Evolutionary conservation across 2,797 vertebrate genomes (phyloP).

Genomic region (Sphenodon punctatus): DNA sequence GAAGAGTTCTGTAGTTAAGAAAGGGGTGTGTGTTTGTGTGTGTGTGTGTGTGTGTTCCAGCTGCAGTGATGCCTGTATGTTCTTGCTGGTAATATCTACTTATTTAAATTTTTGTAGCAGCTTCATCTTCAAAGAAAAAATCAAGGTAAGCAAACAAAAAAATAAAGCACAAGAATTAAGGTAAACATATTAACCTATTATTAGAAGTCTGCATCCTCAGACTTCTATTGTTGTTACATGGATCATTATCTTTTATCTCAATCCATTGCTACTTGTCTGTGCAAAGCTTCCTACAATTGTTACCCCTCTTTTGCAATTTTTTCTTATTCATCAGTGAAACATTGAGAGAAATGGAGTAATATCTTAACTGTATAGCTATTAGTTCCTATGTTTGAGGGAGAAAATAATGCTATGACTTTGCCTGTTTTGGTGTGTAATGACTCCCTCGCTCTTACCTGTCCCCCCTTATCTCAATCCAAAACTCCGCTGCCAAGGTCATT

Average conservation of each 20-base stretch:
- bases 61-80: not conserved
- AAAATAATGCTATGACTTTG: too few relatives aligned
- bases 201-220: not conserved
- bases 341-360: not conserved
- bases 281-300: not conserved
- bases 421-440: too few relatives aligned
- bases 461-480: too few relatives aligned
- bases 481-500: too few relatives aligned
- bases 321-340: not conserved
- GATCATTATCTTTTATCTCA: not conserved
- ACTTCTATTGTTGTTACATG: not conserved
- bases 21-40: not conserved
- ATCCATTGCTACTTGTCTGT: not conserved
- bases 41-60: not conserved
- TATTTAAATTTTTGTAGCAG: conserved; percentile 47
- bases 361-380: not conserved
- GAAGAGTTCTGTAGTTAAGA: not conserved
- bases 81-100: conserved; percentile 19
- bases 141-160: conserved; percentile 43
- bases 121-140: conserved; percentile 27
- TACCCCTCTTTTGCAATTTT: not conserved
- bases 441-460: too few relatives aligned
- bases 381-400: too few relatives aligned
- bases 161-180: not conserved
- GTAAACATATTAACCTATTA: not conserved